Evolutionary conservation across 2,888 invertebrate species (phyloP), one percentile per base, ranked within the genome.

Genomic region (Stenolophus ochropezus): DNA sequence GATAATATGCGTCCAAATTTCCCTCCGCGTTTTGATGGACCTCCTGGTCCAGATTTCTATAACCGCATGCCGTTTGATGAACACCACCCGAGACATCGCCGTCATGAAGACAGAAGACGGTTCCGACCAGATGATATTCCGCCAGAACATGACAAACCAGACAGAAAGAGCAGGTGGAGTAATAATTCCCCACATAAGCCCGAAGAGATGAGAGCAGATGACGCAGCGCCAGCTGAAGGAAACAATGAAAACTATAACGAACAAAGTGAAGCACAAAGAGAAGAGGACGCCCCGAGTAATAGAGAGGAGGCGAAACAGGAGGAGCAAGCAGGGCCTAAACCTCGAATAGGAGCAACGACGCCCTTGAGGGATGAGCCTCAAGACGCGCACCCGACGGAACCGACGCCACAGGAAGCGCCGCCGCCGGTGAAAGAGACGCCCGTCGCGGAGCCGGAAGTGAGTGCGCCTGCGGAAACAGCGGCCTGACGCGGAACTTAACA

Each of bases 221-320:
- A 83, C 47, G 49, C 73, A 56, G n/a, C n/a, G n/a, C n/a, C n/a
- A 85, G 83, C 65, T 87, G 47, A 84, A 33, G 78, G 27, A 20
- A 42, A 42, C 33, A 82, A 83, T 47, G 76, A 53, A 71, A 51
- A 33, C 16, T 56, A 11, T 20, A 84, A 61, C 83, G 84, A 85
- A 84, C 83, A 77, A 82, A 75, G 78, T 53, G 83, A 83, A 23
- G 84, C 84, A 8, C 82, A 82, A 49, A 82, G 71, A 53, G 82
- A 82, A 47, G 82, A 76, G 16, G 21, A 42, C 8, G 51, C 73
- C 23, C 21, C 58, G 23, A 75, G 87, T 61, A 86, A 85, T 82
- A 83, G 82, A 47, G 80, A 76, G 65, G 82, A 84, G 87, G 89
- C 92, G 91, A 91, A 91, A 93, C 87, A 91, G 92, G 69, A 51